A percentile compares a stretch with the other conserved stretches of the same genome.
phyloP scores from a whole-genome alignment of 2,888 invertebrate species.

The Agriopis marginaria region DNA sequence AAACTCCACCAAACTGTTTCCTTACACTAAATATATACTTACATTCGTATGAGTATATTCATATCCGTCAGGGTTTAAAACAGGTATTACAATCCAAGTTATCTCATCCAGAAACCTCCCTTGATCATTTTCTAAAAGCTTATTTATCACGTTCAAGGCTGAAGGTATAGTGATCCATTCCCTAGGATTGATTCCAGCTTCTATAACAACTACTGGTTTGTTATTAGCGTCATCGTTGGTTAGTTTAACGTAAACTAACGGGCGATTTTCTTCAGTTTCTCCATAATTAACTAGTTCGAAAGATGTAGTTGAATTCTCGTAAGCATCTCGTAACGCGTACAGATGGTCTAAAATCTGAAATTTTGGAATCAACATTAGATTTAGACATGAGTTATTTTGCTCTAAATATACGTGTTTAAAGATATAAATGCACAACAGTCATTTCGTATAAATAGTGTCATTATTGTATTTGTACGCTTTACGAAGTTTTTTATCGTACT shows the following conservation, averaged over 20 bases:
- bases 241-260: constrained; percentile 81
- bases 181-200: constrained; percentile 88
- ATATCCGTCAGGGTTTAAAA: constrained; percentile 91
- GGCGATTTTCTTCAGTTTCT: constrained; percentile 61
- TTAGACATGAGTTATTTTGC: background rate
- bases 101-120: constrained; percentile 78
- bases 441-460: too few relatives aligned
- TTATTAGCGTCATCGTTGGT: constrained; percentile 55
- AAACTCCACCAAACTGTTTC: too few relatives aligned
- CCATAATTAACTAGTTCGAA: constrained; percentile 63
- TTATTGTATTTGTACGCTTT: too few relatives aligned
- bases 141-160: constrained; percentile 87
- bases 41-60: constrained; percentile 87
- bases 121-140: constrained; percentile 82
- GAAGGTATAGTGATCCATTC: constrained; percentile 91
- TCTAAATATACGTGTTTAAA: too few relatives aligned
- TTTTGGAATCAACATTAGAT: background rate
- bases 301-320: constrained; percentile 50
- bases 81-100: constrained; percentile 90
- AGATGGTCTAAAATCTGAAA: constrained; percentile 70
- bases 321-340: constrained; percentile 50
- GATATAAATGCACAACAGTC: too few relatives aligned
- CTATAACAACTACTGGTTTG: constrained; percentile 85
- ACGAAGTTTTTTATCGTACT: constrained; percentile 38
- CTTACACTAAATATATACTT: constrained; percentile 54